phyloP scores from a whole-genome alignment of 2,888 invertebrate species.

The Tanytarsus gracilentus region DNA sequence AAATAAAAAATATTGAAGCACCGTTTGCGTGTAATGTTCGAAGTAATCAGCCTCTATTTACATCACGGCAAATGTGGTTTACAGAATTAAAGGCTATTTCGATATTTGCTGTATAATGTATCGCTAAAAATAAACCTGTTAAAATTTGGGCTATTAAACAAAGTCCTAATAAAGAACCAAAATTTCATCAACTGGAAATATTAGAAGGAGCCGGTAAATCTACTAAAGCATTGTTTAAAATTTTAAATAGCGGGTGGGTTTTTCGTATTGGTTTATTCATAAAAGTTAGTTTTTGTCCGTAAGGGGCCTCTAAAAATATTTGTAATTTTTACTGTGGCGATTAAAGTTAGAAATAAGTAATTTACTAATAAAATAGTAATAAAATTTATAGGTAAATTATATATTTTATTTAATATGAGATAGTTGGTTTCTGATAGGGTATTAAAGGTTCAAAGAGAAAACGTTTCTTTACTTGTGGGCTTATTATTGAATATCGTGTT shows the following conservation, averaged over 20 bases:
- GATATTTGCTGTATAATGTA: constrained; percentile 58
- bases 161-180: constrained; percentile 55
- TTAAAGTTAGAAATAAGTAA: constrained; percentile 52
- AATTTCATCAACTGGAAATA: constrained; percentile 59
- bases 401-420: constrained; percentile 47
- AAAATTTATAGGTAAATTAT: constrained; percentile 47
- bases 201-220: constrained; percentile 53
- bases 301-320: constrained; percentile 49
- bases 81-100: constrained; percentile 56
- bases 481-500: too few species aligned
- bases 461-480: too few species aligned
- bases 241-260: constrained; percentile 48
- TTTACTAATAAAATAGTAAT: constrained; percentile 49
- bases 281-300: constrained; percentile 42
- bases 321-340: constrained; percentile 51
- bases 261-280: constrained; percentile 47
- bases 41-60: constrained; percentile 59
- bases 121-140: constrained; percentile 58
- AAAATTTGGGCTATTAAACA: constrained; percentile 57
- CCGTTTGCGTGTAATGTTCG: constrained; percentile 61
- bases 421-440: constrained; percentile 35
- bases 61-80: constrained; percentile 60
- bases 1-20: constrained; percentile 64
- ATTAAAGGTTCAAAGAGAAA: neutral
- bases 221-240: constrained; percentile 51